Percentiles rank a stretch among this genome's conserved stretches.
phyloP scores from a whole-genome alignment of 92 coral and sea anemone species.

The Porites rus region DNA sequence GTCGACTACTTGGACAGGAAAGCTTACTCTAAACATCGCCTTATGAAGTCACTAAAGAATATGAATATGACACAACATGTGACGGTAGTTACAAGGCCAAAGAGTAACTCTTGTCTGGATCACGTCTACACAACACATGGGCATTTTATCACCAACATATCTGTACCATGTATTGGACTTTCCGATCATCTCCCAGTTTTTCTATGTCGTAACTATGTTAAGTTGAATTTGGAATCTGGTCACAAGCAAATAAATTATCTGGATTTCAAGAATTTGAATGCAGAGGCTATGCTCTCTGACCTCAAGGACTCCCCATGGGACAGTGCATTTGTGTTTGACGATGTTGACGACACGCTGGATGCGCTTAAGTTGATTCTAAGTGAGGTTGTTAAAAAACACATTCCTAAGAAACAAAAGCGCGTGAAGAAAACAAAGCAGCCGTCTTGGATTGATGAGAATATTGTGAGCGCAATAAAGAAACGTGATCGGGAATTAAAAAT shows the following conservation, averaged over 20 bases:
- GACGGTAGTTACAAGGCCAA: constrained; percentile 63
- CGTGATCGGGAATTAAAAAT: constrained; percentile 46
- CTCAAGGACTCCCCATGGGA: constrained; percentile 38
- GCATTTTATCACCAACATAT: constrained; percentile 30
- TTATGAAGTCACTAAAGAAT: constrained; percentile 52
- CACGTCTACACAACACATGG: constrained; percentile 57
- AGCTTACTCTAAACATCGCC: constrained; percentile 56
- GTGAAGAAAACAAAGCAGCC: constrained; percentile 45
- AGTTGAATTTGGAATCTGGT: constrained; percentile 14
- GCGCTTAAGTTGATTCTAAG: background rate
- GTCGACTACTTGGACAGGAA: constrained; percentile 49
- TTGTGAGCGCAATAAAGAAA: constrained; percentile 43
- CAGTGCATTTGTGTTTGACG: too few relatives aligned
- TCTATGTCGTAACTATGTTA: constrained; percentile 50
- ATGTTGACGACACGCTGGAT: too few relatives aligned
- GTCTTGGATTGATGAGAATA: constrained; percentile 40
- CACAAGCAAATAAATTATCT: constrained; percentile 47
- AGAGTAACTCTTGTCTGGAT: constrained; percentile 67
- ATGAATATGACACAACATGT: constrained; percentile 67
- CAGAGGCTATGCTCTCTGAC: constrained; percentile 22
- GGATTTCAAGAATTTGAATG: constrained; percentile 50
- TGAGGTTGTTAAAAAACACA: background rate
- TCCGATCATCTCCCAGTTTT: constrained; percentile 65
- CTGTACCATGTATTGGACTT: constrained; percentile 53
- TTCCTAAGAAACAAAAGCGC: constrained; percentile 57